Percentiles rank a stretch among this genome's conserved stretches.
phyloP scores from a whole-genome alignment of 1,140 invertebrate species.

The Himalopsyche phryganea region DNA sequence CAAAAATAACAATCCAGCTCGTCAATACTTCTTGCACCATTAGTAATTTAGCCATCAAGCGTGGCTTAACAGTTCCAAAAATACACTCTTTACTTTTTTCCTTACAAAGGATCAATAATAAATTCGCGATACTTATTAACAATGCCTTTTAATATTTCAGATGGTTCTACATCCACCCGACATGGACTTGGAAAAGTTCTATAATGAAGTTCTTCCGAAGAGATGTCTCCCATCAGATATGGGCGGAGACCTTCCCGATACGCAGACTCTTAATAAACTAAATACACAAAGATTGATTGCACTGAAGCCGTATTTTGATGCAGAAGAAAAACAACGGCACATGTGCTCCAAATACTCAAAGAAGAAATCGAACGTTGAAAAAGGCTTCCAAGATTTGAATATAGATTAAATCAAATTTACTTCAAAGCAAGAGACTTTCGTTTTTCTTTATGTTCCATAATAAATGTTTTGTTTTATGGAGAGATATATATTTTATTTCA shows the following conservation, averaged over 20 bases:
- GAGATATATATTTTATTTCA: too few species aligned
- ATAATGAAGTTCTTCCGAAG: slow-evolving; percentile 43
- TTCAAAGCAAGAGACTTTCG: too few species aligned
- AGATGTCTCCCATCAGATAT: slow-evolving; percentile 43
- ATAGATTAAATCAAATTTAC: slow-evolving; percentile 18
- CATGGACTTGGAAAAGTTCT: slow-evolving; percentile 45
- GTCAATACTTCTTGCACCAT: too few species aligned
- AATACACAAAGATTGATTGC: slow-evolving; percentile 41
- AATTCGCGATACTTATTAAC: too few species aligned
- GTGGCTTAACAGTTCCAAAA: too few species aligned
- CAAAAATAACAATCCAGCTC: too few species aligned
- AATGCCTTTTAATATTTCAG: too few species aligned
- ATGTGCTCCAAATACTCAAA: slow-evolving; percentile 28
- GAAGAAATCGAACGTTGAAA: slow-evolving; percentile 25
- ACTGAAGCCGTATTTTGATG: slow-evolving; percentile 44
- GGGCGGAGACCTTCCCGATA: slow-evolving; percentile 43
- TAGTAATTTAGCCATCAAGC: too few species aligned
- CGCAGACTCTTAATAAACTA: slow-evolving; percentile 43
- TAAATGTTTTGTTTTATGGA: too few species aligned
- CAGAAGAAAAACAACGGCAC: slow-evolving; percentile 21
- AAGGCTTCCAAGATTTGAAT: slow-evolving; percentile 23
- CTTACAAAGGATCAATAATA: too few species aligned
- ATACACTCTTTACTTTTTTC: too few species aligned
- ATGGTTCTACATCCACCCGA: slow-evolving; percentile 47
- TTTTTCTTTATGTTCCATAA: too few species aligned